These are phyloP conservation scores for Melitaea athalia DNA, from an alignment of 2,888 invertebrate genomes.

Conservation along the genomic window DNA sequence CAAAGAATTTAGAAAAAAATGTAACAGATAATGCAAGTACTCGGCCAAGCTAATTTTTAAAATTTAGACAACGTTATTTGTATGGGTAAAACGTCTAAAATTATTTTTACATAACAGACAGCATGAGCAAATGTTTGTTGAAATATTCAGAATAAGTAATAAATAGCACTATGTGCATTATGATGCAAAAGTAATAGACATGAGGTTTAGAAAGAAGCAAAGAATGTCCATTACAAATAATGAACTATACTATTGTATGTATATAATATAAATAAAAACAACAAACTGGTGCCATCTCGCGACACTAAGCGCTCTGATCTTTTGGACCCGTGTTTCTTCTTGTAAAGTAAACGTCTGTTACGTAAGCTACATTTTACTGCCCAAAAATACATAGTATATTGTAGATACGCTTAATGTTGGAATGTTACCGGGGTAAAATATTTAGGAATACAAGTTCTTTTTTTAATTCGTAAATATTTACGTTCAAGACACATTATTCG, in stretches of 20 bases:
- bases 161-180: slow-evolving; percentile 13
- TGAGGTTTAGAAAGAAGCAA: slow-evolving; percentile 20
- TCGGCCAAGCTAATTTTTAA: no score
- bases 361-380: not conserved
- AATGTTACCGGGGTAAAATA: not conserved
- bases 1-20: no score
- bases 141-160: not conserved
- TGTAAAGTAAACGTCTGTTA: not conserved
- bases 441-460: not conserved
- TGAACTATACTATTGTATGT: not conserved
- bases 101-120: not conserved
- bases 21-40: no score
- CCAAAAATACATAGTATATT: not conserved
- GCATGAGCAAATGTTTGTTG: not conserved
- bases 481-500: no score
- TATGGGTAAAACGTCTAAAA: not conserved
- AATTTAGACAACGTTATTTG: not conserved
- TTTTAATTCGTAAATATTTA: no score
- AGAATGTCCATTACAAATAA: slow-evolving; percentile 9
- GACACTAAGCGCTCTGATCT: slow-evolving; percentile 49
- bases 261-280: slow-evolving; percentile 3
- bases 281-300: slow-evolving; percentile 55
- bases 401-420: no score
- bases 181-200: slow-evolving; percentile 20
- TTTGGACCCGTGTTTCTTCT: slow-evolving; percentile 24